phyloP scores from a whole-genome alignment of 2,113 vertebrate genomes.

The Ameiurus melas region DNA sequence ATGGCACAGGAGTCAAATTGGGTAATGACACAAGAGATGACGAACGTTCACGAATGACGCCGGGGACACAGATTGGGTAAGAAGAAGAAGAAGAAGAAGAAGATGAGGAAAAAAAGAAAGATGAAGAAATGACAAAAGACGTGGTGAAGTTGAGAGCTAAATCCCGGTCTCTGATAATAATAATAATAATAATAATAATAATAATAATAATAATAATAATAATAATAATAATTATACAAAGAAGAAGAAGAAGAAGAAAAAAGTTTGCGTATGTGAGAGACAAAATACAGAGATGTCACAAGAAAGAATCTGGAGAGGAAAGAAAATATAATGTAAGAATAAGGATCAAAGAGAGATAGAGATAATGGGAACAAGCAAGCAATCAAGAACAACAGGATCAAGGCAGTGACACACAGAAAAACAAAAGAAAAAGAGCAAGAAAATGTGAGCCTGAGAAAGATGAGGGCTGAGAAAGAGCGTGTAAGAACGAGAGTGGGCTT shows the following conservation, averaged over 20 bases:
- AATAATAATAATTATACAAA: no score
- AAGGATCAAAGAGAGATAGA: background rate
- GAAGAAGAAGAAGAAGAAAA: background rate
- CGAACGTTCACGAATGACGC: background rate
- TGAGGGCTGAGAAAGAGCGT: slow-evolving; percentile 24
- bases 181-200: no score
- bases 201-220: no score
- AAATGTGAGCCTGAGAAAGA: background rate
- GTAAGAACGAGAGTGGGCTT: slow-evolving; percentile 45
- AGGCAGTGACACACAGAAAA: background rate
- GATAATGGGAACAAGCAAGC: background rate
- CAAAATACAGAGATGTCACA: slow-evolving; percentile 14
- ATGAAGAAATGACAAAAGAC: background rate
- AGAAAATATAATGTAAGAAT: background rate
- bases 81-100: background rate
- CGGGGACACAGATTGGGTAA: background rate
- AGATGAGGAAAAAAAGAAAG: background rate
- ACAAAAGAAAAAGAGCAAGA: background rate
- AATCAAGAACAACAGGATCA: background rate
- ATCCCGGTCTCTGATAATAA: no score
- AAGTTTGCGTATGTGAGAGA: background rate
- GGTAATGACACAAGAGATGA: background rate
- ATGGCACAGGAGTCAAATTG: background rate
- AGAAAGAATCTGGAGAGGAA: slow-evolving; percentile 17
- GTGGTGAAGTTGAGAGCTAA: background rate